phyloP scores from a whole-genome alignment of 1,140 invertebrate genomes.

The Antheraea pernyi region DNA sequence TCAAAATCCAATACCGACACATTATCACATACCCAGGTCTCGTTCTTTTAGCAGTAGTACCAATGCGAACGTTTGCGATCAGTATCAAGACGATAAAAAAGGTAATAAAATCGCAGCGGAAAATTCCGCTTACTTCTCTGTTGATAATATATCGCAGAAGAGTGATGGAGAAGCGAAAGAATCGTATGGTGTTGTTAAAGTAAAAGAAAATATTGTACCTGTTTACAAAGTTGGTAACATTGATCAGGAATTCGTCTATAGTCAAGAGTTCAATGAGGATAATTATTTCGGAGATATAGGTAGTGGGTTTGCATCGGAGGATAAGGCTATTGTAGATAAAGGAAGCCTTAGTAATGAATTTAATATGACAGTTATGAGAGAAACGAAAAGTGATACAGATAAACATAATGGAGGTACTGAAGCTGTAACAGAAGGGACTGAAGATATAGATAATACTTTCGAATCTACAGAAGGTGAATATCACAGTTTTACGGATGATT shows the following conservation, averaged over 20 bases:
- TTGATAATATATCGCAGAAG: conserved; percentile 49
- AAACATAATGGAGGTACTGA: background rate
- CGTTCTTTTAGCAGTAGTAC: conserved; percentile 48
- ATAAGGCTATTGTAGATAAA: conserved; percentile 50
- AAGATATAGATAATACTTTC: conserved; percentile 34
- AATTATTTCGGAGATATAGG: conserved; percentile 59
- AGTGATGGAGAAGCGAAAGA: conserved; percentile 33
- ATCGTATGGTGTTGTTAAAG: conserved; percentile 38
- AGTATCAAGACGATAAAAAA: conserved; percentile 13
- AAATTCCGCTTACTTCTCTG: conserved; percentile 39
- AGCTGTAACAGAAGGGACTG: background rate
- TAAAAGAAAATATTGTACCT: conserved; percentile 41
- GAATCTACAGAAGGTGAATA: conserved; percentile 61
- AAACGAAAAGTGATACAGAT: background rate
- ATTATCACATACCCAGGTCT: conserved; percentile 67
- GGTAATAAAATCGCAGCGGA: conserved; percentile 14
- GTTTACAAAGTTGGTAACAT: conserved; percentile 43
- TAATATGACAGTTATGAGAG: background rate
- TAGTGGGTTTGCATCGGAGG: conserved; percentile 48
- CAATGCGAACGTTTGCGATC: conserved; percentile 17
- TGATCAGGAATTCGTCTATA: conserved; percentile 58
- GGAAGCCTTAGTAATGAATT: background rate
- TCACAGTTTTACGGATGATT: conserved; percentile 68
- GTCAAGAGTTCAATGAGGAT: conserved; percentile 70
- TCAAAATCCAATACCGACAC: conserved; percentile 58